Evolutionary conservation across 1,140 invertebrate genomes (phyloP), one percentile per base, ranked within the genome.

Genomic region (Aphaenogaster ashmeadi): DNA sequence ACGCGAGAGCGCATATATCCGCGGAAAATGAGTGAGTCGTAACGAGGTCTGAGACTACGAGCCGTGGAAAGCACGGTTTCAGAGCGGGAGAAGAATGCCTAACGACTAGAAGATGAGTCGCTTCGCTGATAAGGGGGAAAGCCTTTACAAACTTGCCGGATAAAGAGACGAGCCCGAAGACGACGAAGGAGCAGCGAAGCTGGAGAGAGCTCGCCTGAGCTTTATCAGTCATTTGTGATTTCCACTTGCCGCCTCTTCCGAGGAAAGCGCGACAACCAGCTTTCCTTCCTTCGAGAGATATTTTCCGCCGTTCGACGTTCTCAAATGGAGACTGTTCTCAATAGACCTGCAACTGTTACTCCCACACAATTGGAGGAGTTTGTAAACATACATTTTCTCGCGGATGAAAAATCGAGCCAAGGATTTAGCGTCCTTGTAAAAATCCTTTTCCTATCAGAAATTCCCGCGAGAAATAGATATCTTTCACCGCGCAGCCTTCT

Each of bases 161-260:
- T 88, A 88, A 89, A 83, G 81, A 86, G 71, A 58, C 74, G 86
- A 58, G 60, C 38, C 72, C 62, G 81, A 74, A 85, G 47, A 74
- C 72, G 72, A 75, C 27, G 38, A 80, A 38, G 36, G 72, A 81
- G 36, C 78, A 84, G 74, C 72, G 66, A 78, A 58, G 90, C 50
- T 33, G 85, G 81, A 72, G 74, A 72, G 84, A 90, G 60, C 75
- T 71, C 79, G 41, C 52, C 75, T 50, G 71, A 81, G 81, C 66
- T 92, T 92, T 92, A 93, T 92, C 92, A 92, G 91, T 86, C 91
- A 92, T 92, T 93, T 87, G 87, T 88, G 90, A 91, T 91, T 91
- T 86, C 75, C 86, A 75, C 72, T 91, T 50, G 58, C 41, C 75
- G 41, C 21, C 15, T 56, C 33, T 33, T 44, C 0, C 58, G 54